These are phyloP conservation scores for Octomys mimax DNA, from an alignment of 2,797 vertebrate genomes.

Conservation along the genomic window DNA sequence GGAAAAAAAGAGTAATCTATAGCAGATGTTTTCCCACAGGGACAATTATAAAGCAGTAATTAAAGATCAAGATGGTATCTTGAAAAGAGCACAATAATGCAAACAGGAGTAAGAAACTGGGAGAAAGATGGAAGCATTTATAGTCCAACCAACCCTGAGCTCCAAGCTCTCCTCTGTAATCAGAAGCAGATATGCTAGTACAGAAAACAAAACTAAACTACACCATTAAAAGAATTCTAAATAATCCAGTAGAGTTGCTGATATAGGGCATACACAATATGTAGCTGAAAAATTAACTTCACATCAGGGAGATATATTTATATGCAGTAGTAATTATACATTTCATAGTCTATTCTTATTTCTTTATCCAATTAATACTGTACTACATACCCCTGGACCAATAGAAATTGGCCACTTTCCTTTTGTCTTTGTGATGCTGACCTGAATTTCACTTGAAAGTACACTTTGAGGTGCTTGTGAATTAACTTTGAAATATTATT, in stretches of 20 bases:
- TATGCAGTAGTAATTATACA: background rate
- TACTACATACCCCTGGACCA: background rate
- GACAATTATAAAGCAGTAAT: constrained; percentile 72
- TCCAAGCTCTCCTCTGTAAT: background rate
- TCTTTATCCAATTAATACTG: background rate
- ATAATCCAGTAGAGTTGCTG: background rate
- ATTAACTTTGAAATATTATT: background rate
- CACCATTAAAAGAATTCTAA: background rate
- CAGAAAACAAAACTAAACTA: background rate
- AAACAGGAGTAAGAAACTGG: constrained; percentile 63
- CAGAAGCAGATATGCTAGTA: background rate
- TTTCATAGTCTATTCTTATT: background rate
- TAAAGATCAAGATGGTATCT: constrained; percentile 56
- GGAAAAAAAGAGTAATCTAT: background rate
- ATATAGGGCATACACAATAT: background rate
- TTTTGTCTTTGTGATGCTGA: background rate
- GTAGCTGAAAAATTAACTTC: background rate
- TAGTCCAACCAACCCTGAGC: background rate
- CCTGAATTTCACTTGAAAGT: background rate
- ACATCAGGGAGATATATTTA: background rate
- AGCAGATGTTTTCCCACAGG: constrained; percentile 65
- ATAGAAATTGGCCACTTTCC: background rate
- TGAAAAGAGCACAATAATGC: constrained; percentile 29
- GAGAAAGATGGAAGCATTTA: background rate
- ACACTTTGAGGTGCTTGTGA: background rate